Conservation (phyloP, 2,797 vertebrate genomes). For the Mormyrops boulengeri region DNA sequence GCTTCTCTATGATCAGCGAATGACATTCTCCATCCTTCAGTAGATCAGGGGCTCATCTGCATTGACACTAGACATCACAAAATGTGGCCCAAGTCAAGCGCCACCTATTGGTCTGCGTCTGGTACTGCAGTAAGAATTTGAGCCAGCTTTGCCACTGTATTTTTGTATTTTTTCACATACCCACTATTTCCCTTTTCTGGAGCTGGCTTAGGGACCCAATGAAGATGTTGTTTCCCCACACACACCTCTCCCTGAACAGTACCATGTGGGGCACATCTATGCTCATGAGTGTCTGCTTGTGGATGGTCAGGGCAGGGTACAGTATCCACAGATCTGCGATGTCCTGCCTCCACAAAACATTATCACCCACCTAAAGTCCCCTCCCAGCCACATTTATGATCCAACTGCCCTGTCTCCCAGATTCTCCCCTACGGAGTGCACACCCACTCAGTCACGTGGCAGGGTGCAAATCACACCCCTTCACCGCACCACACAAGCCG, state of each 20-base stretch:
- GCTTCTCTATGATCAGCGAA: neutral
- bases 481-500: neutral
- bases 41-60: neutral
- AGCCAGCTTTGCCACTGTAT: neutral
- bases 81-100: neutral
- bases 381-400: neutral
- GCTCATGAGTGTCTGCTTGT: neutral
- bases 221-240: neutral
- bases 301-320: neutral
- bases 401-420: neutral
- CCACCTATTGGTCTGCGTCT: neutral
- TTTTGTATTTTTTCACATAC: neutral
- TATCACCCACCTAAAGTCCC: neutral
- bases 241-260: neutral
- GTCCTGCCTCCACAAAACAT: neutral
- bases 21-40: neutral
- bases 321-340: neutral
- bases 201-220: slow-evolving; percentile 8
- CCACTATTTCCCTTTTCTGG: neutral
- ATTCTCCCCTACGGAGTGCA: neutral
- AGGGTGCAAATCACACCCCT: neutral
- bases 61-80: neutral
- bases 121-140: neutral
- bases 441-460: neutral
- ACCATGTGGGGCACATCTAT: neutral